These are phyloP conservation scores for Drosophila dives DNA, from an alignment of 2,888 invertebrate species.

Conservation along the genomic window DNA sequence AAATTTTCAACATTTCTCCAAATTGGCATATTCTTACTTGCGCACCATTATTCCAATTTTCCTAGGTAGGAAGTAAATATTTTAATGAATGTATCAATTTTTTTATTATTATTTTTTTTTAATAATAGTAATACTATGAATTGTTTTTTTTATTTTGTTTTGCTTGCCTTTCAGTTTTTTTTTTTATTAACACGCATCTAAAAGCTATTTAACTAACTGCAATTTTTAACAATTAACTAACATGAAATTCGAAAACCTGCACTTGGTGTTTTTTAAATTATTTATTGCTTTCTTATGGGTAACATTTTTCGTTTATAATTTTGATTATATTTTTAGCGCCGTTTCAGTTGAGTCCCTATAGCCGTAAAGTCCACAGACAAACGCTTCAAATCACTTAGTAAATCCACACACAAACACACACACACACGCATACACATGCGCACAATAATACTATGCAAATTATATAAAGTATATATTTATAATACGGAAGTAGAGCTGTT, in stretches of 20 bases:
- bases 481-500: constrained; percentile 26
- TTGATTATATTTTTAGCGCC: constrained; percentile 73
- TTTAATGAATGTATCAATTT: constrained; percentile 2
- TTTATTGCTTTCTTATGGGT: constrained; percentile 33
- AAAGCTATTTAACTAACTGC: background rate
- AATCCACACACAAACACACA: constrained; percentile 23
- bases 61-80: constrained; percentile 24
- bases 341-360: constrained; percentile 68
- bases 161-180: constrained; percentile 1
- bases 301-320: constrained; percentile 46
- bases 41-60: constrained; percentile 17
- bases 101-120: background rate
- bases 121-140: background rate
- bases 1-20: constrained; percentile 17
- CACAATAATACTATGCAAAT: constrained; percentile 22
- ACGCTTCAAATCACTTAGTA: constrained; percentile 36
- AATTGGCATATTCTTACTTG: constrained; percentile 38
- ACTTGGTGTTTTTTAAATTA: constrained; percentile 27
- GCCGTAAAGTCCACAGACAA: constrained; percentile 39
- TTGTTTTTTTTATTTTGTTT: background rate
- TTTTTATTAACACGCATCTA: background rate
- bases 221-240: constrained; percentile 12
- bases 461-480: constrained; percentile 16
- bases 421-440: background rate
- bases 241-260: constrained; percentile 5